Evolutionary conservation across 1,140 invertebrate species (phyloP).

Genomic region (Drosophila suzukii): DNA sequence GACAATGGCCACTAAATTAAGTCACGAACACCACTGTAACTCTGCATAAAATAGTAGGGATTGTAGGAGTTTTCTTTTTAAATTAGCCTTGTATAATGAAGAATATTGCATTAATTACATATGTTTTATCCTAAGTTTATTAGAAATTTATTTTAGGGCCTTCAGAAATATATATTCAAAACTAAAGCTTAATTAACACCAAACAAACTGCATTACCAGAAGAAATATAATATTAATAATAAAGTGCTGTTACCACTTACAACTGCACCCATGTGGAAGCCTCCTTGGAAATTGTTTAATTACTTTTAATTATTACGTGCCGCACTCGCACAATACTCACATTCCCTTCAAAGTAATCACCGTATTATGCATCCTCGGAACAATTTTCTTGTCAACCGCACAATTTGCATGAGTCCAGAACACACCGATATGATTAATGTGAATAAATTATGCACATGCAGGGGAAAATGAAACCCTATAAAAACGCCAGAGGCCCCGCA

Average conservation of each 20-base stretch:
- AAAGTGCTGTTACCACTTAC: not conserved
- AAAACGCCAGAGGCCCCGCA: slow-evolving; percentile 27
- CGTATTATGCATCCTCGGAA: slow-evolving; percentile 31
- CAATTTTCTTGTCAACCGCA: slow-evolving; percentile 61
- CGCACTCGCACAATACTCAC: slow-evolving; percentile 13
- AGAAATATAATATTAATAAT: no score
- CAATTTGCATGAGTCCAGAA: slow-evolving; percentile 54
- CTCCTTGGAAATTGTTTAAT: not conserved
- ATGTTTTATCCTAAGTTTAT: no score
- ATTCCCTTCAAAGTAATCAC: slow-evolving; percentile 13
- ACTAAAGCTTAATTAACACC: not conserved
- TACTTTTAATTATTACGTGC: slow-evolving; percentile 9
- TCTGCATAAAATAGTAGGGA: not conserved
- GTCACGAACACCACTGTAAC: not conserved
- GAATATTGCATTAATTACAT: no score
- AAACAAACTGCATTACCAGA: not conserved
- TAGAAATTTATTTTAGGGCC: not conserved
- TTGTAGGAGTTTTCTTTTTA: no score
- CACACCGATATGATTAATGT: slow-evolving; percentile 55
- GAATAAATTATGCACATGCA: slow-evolving; percentile 66
- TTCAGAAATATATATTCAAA: not conserved
- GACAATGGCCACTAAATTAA: not conserved
- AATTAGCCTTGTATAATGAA: no score
- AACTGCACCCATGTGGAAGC: not conserved
- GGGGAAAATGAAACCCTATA: slow-evolving; percentile 23